Conservation (phyloP, 1,140 invertebrate species). For the Teleopsis dalmanni region DNA sequence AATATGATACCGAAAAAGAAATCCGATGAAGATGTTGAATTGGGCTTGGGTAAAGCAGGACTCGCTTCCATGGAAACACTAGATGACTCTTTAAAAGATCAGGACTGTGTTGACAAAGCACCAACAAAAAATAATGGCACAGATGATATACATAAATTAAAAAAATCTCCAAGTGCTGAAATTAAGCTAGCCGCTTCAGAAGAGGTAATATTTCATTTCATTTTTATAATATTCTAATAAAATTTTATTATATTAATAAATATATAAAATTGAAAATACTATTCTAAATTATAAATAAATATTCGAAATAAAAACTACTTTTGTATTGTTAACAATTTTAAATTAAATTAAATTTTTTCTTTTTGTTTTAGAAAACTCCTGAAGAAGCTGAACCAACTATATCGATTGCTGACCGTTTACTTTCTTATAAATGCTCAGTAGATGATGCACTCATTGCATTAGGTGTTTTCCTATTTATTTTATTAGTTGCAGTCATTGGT, state of each 20-base stretch:
- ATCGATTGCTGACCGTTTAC: conserved; percentile 27
- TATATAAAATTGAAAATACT: too few species aligned
- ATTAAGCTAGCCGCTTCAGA: conserved; percentile 40
- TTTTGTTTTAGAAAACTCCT: conserved; percentile 24
- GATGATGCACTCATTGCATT: conserved; percentile 49
- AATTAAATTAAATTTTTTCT: not conserved
- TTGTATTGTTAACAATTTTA: too few species aligned
- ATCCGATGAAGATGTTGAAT: conserved; percentile 44
- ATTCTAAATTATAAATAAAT: too few species aligned
- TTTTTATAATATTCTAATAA: too few species aligned
- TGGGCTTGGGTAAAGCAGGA: conserved; percentile 53
- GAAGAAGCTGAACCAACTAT: conserved; percentile 36
- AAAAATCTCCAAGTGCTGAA: conserved; percentile 47
- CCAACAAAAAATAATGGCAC: conserved; percentile 50
- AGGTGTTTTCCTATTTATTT: conserved; percentile 51
- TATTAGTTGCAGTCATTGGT: conserved; percentile 59
- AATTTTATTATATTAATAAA: too few species aligned
- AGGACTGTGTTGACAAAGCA: conserved; percentile 38
- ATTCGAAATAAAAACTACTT: too few species aligned
- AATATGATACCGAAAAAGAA: conserved; percentile 55
- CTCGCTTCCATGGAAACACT: conserved; percentile 71
- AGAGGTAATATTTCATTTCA: conserved; percentile 7
- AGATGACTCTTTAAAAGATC: conserved; percentile 53
- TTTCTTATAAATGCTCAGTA: conserved; percentile 37
- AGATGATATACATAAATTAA: conserved; percentile 63